Conservation (phyloP, 1,140 invertebrate species). For the Fopius arisanus region DNA sequence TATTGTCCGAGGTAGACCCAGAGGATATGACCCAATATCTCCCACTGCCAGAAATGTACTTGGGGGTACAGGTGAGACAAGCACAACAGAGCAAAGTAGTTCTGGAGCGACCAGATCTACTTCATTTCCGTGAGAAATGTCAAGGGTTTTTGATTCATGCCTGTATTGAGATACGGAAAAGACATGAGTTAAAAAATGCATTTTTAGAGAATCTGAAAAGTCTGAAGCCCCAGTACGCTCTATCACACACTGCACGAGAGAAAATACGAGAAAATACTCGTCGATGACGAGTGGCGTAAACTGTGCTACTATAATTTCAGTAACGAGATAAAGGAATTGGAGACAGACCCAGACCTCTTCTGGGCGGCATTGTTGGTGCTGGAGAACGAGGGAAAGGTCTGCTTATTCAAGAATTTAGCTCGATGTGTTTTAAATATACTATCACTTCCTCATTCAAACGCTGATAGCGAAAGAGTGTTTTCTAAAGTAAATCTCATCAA, state of each 20-base stretch:
- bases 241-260: not conserved
- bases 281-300: slow-evolving; percentile 34
- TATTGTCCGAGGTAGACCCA: too few species aligned
- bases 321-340: not conserved
- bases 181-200: too few species aligned
- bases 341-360: not conserved
- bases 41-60: too few species aligned
- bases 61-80: too few species aligned
- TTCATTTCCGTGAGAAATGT: too few species aligned
- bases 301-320: slow-evolving; percentile 19
- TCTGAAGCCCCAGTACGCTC: not conserved
- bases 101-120: too few species aligned
- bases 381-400: slow-evolving; percentile 13
- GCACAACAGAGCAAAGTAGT: too few species aligned
- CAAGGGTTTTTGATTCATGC: too few species aligned
- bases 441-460: slow-evolving; percentile 31
- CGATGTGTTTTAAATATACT: slow-evolving; percentile 19
- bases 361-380: slow-evolving; percentile 6
- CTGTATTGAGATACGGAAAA: too few species aligned
- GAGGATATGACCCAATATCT: too few species aligned
- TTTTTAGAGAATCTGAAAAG: slow-evolving; percentile 6
- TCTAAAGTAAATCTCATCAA: slow-evolving; percentile 30
- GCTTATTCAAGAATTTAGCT: slow-evolving; percentile 22
- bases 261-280: not conserved
- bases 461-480: slow-evolving; percentile 22